Base-by-base conservation (phyloP, 2,113 vertebrate species). In the Aythya baeri region DNA sequence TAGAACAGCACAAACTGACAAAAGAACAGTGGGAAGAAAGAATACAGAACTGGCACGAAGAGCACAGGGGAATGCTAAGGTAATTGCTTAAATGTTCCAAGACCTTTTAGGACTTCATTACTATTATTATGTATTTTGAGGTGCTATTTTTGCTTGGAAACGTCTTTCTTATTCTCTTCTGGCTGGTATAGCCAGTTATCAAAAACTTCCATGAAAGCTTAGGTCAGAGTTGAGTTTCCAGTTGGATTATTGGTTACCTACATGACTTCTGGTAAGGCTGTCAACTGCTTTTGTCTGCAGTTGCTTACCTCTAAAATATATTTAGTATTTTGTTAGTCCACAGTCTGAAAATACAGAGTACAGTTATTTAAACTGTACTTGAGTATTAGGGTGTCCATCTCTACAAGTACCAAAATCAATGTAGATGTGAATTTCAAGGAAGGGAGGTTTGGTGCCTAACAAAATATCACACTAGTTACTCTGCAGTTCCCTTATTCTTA, bases 21-120 rank as follows among this genome's bases (percentile, higher is more conserved):
- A 99, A 99, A 98, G 99, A 99, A 88, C 99, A 99, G 82, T 99
- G 99, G 99, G 99, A 99, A 97, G 99, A 99, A 97, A 98, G 99
- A 96, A 99, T 99, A 98, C 99, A 99, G 97, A 99, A 98, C 38
- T 99, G 99, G 99, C 99, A 99, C 52, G 99, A 99, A 88, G 99
- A 99, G 61, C 99, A 99, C 91, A 98, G 98, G 95, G 99, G 99
- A 96, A 99, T 99, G 99, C 98, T 99, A 93, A 99, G 99, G 99
- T 99, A 97, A 71, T 67, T 36, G 43, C 2, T 1, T 57, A 41
- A 65, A 81, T 57, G 36, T 79, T 65, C 31, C 0, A 1, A n/a
- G 18, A 44, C 17, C 11, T 66, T 6, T 23, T 43, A 62, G 26
- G 4, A 5, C 26, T 73, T 67, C 70, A 61, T 43, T 61, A 46